A percentile compares a stretch with the other conserved stretches of the same genome.
Evolutionary conservation across 2,888 invertebrate species (phyloP).

Genomic region (Drosophila colorata): DNA sequence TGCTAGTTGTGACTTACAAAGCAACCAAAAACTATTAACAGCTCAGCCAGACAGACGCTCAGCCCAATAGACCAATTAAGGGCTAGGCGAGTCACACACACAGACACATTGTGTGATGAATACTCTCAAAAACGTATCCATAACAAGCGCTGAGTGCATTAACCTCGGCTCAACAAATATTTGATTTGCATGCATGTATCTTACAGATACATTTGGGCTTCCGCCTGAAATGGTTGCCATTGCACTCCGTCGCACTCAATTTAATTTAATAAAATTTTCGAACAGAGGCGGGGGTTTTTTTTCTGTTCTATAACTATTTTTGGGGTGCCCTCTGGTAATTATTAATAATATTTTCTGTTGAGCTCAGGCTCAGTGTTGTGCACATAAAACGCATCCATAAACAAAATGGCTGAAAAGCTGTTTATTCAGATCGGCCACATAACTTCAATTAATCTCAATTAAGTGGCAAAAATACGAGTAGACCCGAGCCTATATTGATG

Average conservation of each 20-base stretch:
- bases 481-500: conserved; percentile 35
- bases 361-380: conserved; percentile 38
- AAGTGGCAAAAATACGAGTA: conserved; percentile 70
- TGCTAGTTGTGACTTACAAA: conserved; percentile 76
- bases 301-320: conserved; percentile 60
- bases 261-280: conserved; percentile 76
- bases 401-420: conserved; percentile 74
- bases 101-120: conserved; percentile 13
- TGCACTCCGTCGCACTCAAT: conserved; percentile 73
- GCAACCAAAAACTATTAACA: conserved; percentile 70
- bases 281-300: conserved; percentile 16
- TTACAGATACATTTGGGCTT: conserved; percentile 48
- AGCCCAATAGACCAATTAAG: conserved; percentile 65
- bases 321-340: conserved; percentile 71
- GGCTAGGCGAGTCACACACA: conserved; percentile 27
- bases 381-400: conserved; percentile 75
- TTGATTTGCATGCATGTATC: conserved; percentile 67
- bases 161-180: conserved; percentile 60
- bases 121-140: conserved; percentile 29
- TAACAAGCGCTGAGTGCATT: conserved; percentile 67
- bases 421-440: conserved; percentile 69
- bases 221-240: conserved; percentile 35
- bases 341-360: conserved; percentile 66
- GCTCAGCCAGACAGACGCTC: conserved; percentile 27
- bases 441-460: conserved; percentile 81